Percentiles rank a stretch among this genome's conserved stretches.
Conservation (phyloP, 2,888 invertebrate species). For the Oeneis ivallda region DNA sequence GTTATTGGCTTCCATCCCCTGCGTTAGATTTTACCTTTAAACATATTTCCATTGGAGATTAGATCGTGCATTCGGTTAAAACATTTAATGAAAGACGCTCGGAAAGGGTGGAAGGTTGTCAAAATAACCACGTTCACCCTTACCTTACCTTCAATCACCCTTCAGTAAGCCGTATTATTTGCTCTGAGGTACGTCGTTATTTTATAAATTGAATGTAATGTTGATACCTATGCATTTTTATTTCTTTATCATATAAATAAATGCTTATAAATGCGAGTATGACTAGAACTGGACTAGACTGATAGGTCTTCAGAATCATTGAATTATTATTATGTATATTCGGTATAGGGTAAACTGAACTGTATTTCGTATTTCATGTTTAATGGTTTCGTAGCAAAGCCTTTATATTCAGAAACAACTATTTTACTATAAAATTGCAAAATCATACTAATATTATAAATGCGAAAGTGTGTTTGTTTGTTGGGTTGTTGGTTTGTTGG, state of each 20-base stretch:
- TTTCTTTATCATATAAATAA: constrained; percentile 2
- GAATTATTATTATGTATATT: too few species aligned
- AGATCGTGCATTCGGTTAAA: constrained; percentile 13
- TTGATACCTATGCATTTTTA: constrained; percentile 6
- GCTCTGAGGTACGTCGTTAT: constrained; percentile 7
- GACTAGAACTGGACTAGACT: too few species aligned
- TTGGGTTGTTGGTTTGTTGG: too few species aligned
- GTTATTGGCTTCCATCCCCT: constrained; percentile 18
- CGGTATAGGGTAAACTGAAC: neutral
- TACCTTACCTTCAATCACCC: constrained; percentile 15
- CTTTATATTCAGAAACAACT: too few species aligned
- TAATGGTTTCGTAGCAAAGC: too few species aligned
- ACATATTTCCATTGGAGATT: constrained; percentile 16
- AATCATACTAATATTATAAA: too few species aligned
- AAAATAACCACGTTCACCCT: constrained; percentile 23
- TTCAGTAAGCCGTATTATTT: constrained; percentile 21
- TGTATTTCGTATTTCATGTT: neutral
- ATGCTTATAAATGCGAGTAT: too few species aligned
- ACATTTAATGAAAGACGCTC: constrained; percentile 15
- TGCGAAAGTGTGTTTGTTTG: too few species aligned
- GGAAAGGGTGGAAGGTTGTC: constrained; percentile 11
- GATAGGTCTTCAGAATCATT: too few species aligned
- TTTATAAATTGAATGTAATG: constrained; percentile 21
- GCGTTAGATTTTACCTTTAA: constrained; percentile 19
- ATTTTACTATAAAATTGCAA: too few species aligned